Evolutionary conservation across 2,113 vertebrate species (phyloP), one percentile per base, ranked within the genome.

Genomic region (Perca fluviatilis): DNA sequence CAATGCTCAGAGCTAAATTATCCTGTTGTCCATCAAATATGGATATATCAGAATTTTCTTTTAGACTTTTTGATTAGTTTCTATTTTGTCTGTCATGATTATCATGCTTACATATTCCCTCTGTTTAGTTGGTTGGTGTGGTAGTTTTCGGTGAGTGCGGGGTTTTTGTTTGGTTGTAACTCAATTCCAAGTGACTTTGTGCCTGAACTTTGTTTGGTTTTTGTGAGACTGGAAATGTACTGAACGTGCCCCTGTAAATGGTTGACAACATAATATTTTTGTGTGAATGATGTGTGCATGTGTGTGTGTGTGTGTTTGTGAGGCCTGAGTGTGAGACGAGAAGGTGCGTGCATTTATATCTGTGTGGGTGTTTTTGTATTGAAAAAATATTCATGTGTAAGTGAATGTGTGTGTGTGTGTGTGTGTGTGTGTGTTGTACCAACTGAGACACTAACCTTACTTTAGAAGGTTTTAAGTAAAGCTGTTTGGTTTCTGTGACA

Each of bases 111-210:
- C 93, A 90, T 66, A 80, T 83, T 74, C 94, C 94, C 93, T 91
- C 87, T 95, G 93, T 94, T 92, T 94, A 94, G 93, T 92, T 91
- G 94, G 94, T 93, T 94, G 95, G 83, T 95, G 95, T 96, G 88
- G 87, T 96, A 95, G 95, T 94, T 94, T 74, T 89, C 80, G 88
- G 92, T 93, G 92, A 91, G 83, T 92, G 89, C 89, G 79, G 92
- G 92, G 79, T 88, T 91, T 89, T 90, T 36, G 86, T 94, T 92
- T 94, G 88, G 89, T 91, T 83, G 88, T 95, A 87, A 91, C 89
- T 93, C 74, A 90, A 90, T 85, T 91, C 90, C 78, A 86, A 92
- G 94, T 93, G 88, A 94, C 80, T 93, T 94, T 94, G 94, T 96
- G 94, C 88, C 92, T 95, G 89, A 91, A 93, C 90, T 93, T 88